A percentile compares a stretch with the other conserved stretches of the same genome.
phyloP scores from a whole-genome alignment of 2,888 invertebrate species.

The Malacosoma neustria region DNA sequence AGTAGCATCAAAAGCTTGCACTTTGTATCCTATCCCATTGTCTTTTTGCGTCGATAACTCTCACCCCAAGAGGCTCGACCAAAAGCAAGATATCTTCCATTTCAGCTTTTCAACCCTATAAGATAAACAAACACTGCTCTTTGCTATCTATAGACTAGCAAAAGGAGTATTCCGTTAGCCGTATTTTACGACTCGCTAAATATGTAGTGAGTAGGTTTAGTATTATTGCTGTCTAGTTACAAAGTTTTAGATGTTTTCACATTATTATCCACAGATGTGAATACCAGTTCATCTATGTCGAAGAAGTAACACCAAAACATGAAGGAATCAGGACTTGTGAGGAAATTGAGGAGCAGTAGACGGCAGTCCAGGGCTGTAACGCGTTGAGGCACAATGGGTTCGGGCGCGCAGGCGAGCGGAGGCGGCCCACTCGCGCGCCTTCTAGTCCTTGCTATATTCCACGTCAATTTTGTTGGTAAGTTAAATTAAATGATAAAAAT shows the following conservation, averaged over 20 bases:
- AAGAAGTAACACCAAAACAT: constrained; percentile 21
- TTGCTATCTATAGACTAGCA: no score
- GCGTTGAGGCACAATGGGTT: constrained; percentile 58
- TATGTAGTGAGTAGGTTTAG: background rate
- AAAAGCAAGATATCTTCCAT: no score
- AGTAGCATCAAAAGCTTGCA: no score
- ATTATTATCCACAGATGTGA: no score
- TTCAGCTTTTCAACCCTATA: no score
- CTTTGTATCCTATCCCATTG: no score
- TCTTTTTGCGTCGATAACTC: no score
- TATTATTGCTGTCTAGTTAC: background rate
- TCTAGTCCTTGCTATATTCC: constrained; percentile 52
- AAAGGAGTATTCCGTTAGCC: no score
- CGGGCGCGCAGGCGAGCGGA: constrained; percentile 41
- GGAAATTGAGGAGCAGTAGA: constrained; percentile 33
- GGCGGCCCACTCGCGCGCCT: constrained; percentile 60
- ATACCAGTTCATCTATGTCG: constrained; percentile 4
- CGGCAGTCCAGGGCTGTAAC: constrained; percentile 49
- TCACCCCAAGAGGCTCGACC: no score
- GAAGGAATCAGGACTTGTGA: constrained; percentile 28
- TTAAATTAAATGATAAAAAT: no score
- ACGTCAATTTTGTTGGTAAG: constrained; percentile 68
- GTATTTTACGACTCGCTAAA: no score
- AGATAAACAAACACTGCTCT: no score
- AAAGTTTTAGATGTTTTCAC: constrained; percentile 1